Percentiles rank a stretch among this genome's conserved stretches.
Evolutionary conservation across 2,113 vertebrate genomes (phyloP).

Genomic region (Nerophis ophidion): DNA sequence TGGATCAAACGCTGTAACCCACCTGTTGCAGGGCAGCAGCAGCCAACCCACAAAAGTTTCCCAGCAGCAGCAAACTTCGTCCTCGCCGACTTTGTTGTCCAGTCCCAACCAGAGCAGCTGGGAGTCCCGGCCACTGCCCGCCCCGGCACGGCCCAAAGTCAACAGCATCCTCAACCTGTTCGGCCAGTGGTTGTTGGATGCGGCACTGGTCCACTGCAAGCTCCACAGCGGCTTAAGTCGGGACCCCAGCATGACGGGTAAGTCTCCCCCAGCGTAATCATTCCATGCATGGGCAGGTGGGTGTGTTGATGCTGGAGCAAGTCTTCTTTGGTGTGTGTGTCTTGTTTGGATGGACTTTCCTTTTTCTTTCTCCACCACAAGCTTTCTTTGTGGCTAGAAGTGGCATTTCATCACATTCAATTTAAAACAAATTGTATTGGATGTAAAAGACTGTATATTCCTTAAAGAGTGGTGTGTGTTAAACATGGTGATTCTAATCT

Average conservation of each 20-base stretch:
- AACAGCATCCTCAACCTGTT: slow-evolving; percentile 98
- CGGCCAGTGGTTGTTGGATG: slow-evolving; percentile 94
- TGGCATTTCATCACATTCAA: slow-evolving; percentile 41
- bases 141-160: slow-evolving; percentile 88
- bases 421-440: too few relatives aligned
- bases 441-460: too few relatives aligned
- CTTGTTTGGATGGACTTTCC: slow-evolving; percentile 28
- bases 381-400: slow-evolving; percentile 48
- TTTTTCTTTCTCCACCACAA: slow-evolving; percentile 42
- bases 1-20: background rate
- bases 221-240: slow-evolving; percentile 91
- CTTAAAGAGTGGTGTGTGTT: too few relatives aligned
- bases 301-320: slow-evolving; percentile 43
- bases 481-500: too few relatives aligned
- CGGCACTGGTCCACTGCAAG: slow-evolving; percentile 94
- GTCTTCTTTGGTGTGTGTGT: slow-evolving; percentile 37
- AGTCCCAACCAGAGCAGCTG: slow-evolving; percentile 91
- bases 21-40: slow-evolving; percentile 70
- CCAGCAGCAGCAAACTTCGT: slow-evolving; percentile 79
- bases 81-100: slow-evolving; percentile 86
- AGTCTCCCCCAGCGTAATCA: slow-evolving; percentile 53
- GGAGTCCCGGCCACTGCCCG: slow-evolving; percentile 87
- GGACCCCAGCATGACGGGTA: slow-evolving; percentile 97
- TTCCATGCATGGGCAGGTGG: slow-evolving; percentile 55
- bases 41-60: slow-evolving; percentile 81